Conservation (phyloP, 2,888 invertebrate species). For the Branchipolynoe longqiensis region DNA sequence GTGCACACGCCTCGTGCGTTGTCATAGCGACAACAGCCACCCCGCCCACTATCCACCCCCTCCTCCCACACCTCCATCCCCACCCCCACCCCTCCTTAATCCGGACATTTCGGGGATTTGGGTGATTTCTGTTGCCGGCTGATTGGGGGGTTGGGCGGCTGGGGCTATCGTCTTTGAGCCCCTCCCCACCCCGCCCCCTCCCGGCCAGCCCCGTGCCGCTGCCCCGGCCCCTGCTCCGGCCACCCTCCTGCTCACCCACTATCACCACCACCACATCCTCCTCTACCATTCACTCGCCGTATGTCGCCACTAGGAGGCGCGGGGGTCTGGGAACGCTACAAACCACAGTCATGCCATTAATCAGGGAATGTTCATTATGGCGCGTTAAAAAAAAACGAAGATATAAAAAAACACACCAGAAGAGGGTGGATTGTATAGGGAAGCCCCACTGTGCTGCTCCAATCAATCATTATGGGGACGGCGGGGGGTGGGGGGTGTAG, state of each 20-base stretch:
- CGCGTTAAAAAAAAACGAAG: neutral
- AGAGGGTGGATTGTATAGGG: conserved; percentile 39
- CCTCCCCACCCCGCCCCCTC: neutral
- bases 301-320: conserved; percentile 4
- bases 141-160: conserved; percentile 1
- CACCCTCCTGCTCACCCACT: too few relatives aligned
- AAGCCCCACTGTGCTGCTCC: conserved; percentile 16
- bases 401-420: too few relatives aligned
- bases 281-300: neutral
- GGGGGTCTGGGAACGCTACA: neutral
- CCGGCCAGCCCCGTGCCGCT: too few relatives aligned
- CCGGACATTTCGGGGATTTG: neutral
- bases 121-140: conserved; percentile 29
- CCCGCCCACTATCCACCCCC: neutral
- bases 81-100: neutral
- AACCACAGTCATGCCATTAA: conserved; percentile 50
- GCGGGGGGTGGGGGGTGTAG: neutral
- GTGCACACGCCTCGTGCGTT: conserved; percentile 30
- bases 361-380: conserved; percentile 54
- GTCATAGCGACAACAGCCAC: conserved; percentile 16
- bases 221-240: too few relatives aligned
- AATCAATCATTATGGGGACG: conserved; percentile 34
- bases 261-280: too few relatives aligned
- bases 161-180: conserved; percentile 10
- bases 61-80: neutral